Conservation (phyloP, 2,113 vertebrate species). For the Lepidiolamprologus cunningtoni region DNA sequence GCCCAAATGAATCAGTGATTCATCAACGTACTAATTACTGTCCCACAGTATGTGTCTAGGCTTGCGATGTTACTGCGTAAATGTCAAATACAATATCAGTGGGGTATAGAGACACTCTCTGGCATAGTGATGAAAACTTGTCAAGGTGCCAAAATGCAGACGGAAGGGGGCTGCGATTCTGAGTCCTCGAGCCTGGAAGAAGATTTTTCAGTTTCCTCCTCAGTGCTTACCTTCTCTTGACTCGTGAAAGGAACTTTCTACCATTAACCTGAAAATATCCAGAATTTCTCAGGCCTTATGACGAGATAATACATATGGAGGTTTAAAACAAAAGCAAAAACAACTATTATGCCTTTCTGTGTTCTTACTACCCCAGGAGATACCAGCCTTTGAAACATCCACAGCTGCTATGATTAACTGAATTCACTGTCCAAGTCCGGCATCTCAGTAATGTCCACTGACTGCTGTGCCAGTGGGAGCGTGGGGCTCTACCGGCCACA, state of each 20-base stretch:
- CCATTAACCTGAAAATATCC: background rate
- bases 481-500: background rate
- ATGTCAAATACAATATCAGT: conserved; percentile 25
- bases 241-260: background rate
- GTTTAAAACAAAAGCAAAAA: background rate
- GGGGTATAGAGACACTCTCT: background rate
- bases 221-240: background rate
- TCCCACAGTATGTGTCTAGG: background rate
- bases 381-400: background rate
- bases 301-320: background rate
- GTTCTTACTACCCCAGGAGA: background rate
- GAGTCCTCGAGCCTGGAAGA: background rate
- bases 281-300: background rate
- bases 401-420: background rate
- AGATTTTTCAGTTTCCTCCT: background rate
- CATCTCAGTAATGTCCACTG: background rate
- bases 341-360: background rate
- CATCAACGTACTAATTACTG: conserved; percentile 27
- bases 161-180: background rate
- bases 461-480: background rate
- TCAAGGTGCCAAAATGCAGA: conserved; percentile 12
- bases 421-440: background rate
- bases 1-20: conserved; percentile 9
- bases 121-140: background rate
- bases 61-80: background rate